phyloP scores from a whole-genome alignment of 2,113 vertebrate species.

The Henicopernis longicauda region DNA sequence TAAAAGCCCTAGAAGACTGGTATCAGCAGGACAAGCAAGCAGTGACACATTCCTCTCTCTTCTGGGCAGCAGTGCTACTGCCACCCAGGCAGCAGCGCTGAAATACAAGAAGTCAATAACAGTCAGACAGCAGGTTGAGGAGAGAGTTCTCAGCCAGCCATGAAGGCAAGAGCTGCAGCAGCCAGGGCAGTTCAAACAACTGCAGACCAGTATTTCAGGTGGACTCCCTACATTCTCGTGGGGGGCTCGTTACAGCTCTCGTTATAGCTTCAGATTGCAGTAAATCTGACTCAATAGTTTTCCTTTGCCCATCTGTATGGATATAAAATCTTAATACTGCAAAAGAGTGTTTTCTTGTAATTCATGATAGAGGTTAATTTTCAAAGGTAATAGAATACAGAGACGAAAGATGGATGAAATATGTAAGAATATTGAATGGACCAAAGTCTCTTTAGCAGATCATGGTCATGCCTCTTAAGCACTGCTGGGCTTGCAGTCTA shows the following conservation, averaged over 20 bases:
- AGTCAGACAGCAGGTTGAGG: not conserved
- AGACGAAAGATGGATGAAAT: not conserved
- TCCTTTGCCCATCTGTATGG: not conserved
- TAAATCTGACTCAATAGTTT: not conserved
- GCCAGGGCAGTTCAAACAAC: not conserved
- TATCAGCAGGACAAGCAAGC: not conserved
- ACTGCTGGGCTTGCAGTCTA: not conserved
- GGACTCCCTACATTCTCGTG: fast-evolving
- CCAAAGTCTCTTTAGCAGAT: not conserved
- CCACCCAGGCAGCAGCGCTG: not conserved
- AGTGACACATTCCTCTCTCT: not conserved
- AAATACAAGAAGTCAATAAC: not conserved
- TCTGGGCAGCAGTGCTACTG: not conserved
- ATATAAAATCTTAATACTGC: not conserved
- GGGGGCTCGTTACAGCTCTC: not conserved
- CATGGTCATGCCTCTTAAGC: not conserved
- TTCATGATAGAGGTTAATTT: not conserved
- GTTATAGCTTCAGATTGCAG: not conserved
- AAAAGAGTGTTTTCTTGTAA: not conserved
- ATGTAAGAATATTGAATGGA: not conserved
- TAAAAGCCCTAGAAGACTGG: not conserved
- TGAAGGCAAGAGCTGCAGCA: not conserved
- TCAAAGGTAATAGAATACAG: not conserved
- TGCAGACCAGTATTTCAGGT: not conserved
- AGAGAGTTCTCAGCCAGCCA: not conserved